A percentile compares a stretch with the other conserved stretches of the same genome.
Conservation (phyloP, 2,113 vertebrate genomes). For the Conger conger region DNA sequence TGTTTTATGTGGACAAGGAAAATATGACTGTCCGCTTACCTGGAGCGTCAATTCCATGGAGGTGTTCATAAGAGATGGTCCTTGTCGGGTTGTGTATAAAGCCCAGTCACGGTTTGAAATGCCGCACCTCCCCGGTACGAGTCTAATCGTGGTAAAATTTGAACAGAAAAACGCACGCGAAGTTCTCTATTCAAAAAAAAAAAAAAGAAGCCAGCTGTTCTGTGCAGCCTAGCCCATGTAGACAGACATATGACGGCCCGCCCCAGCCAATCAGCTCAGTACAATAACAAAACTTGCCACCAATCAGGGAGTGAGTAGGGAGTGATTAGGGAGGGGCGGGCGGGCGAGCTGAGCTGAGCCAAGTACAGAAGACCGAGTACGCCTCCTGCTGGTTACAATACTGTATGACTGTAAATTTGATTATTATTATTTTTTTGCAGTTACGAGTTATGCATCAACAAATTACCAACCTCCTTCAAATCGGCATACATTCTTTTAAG, state of each 20-base stretch:
- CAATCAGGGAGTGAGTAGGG: conserved; percentile 16
- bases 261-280: conserved; percentile 39
- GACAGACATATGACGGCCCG: conserved; percentile 24
- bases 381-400: conserved; percentile 28
- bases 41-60: not conserved
- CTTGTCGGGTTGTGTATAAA: not conserved
- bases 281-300: conserved; percentile 29
- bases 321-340: not conserved
- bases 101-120: not conserved
- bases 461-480: not conserved
- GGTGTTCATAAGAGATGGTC: not conserved
- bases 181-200: conserved; percentile 23
- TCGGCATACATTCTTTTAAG: not conserved
- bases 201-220: conserved; percentile 40
- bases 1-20: not conserved
- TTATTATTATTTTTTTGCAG: too few species aligned
- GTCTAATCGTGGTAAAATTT: not conserved
- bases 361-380: conserved; percentile 10
- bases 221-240: conserved; percentile 22
- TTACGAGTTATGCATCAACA: too few species aligned
- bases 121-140: not conserved
- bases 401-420: not conserved
- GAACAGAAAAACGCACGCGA: not conserved
- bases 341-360: not conserved
- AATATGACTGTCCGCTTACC: conserved; percentile 5